phyloP scores from a whole-genome alignment of 2,113 vertebrate genomes.

The Leuciscus idus region DNA sequence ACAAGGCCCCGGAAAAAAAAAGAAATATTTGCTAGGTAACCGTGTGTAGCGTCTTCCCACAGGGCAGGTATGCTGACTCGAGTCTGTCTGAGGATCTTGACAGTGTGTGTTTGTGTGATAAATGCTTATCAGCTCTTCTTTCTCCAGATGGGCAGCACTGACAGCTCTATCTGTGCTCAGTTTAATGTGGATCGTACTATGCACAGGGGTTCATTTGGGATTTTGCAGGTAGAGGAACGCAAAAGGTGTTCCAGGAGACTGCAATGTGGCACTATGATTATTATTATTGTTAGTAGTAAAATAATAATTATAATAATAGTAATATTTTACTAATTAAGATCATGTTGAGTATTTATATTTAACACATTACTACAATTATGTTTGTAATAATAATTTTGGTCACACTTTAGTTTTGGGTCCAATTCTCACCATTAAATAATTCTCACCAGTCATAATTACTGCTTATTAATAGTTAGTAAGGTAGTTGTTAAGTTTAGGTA shows the following conservation, averaged over 20 bases:
- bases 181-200: conserved; percentile 48
- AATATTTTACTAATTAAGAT: background rate
- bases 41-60: background rate
- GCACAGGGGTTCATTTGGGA: background rate
- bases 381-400: background rate
- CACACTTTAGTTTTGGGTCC: no score
- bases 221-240: background rate
- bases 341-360: background rate
- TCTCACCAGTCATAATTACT: no score
- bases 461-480: no score
- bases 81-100: conserved; percentile 33
- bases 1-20: background rate
- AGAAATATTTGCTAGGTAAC: conserved; percentile 5
- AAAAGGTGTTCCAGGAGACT: background rate
- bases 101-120: conserved; percentile 55
- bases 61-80: conserved; percentile 22
- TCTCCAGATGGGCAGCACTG: conserved; percentile 57
- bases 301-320: background rate
- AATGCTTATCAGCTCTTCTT: conserved; percentile 40
- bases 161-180: conserved; percentile 65
- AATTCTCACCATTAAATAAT: no score
- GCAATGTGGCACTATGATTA: background rate
- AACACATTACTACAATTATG: background rate
- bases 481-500: no score
- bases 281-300: background rate